Evolutionary conservation across 1,140 invertebrate genomes (phyloP).

Genomic region (Carcinoscorpius rotundicauda): DNA sequence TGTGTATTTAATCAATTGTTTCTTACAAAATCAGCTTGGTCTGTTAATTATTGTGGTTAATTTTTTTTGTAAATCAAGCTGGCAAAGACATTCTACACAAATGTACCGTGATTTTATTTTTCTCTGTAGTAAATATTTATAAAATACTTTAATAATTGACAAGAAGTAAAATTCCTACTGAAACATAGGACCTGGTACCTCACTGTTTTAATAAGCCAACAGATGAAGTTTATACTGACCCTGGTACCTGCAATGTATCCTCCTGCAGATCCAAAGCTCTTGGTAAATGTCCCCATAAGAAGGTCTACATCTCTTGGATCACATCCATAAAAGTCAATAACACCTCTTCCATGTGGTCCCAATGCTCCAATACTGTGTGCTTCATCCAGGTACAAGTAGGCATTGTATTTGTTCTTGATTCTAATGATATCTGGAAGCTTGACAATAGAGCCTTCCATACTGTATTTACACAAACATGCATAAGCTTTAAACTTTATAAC

Average conservation of each 20-base stretch:
- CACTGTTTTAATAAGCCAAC: neutral
- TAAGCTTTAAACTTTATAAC: too few species aligned
- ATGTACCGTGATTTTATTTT: too few species aligned
- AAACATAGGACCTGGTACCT: too few species aligned
- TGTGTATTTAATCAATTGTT: too few species aligned
- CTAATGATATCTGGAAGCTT: slow-evolving; percentile 76
- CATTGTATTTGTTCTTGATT: slow-evolving; percentile 92
- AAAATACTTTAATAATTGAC: neutral
- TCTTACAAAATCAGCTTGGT: too few species aligned
- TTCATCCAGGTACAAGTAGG: slow-evolving; percentile 88
- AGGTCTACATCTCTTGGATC: slow-evolving; percentile 85
- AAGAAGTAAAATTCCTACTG: neutral
- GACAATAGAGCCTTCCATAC: slow-evolving; percentile 96
- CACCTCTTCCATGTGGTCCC: slow-evolving; percentile 73
- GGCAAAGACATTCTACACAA: too few species aligned
- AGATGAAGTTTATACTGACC: slow-evolving; percentile 25
- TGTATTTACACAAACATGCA: slow-evolving; percentile 51
- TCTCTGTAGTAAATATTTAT: neutral
- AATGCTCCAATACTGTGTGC: slow-evolving; percentile 94
- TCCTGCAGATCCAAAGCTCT: slow-evolving; percentile 90
- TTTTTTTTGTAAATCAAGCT: too few species aligned
- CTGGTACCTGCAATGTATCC: slow-evolving; percentile 61
- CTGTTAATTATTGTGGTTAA: too few species aligned
- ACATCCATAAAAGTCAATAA: slow-evolving; percentile 70
- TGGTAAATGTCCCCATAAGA: slow-evolving; percentile 92